Conservation (phyloP, 2,113 vertebrate genomes). For the Lamprologus tigripictilis region DNA sequence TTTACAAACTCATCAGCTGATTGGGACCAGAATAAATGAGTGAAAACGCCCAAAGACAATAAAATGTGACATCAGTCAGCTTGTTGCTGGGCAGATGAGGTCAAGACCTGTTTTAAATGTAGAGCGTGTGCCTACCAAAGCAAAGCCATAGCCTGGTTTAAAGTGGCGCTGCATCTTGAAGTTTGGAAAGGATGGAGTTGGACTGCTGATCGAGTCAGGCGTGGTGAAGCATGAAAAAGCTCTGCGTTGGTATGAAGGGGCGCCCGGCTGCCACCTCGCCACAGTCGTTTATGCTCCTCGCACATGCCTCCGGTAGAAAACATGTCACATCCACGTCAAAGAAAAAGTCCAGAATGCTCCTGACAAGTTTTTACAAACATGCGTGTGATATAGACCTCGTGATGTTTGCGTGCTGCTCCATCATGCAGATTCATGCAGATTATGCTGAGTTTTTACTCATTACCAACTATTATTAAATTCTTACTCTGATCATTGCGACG, state of each 20-base stretch:
- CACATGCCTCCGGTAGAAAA: not conserved
- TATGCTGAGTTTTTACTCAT: not conserved
- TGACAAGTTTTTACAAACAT: not conserved
- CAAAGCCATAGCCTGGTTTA: not conserved
- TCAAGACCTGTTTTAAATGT: not conserved
- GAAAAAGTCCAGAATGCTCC: not conserved
- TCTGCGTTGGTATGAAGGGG: not conserved
- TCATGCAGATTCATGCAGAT: not conserved
- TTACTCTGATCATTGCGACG: not conserved
- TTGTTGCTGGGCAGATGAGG: not conserved
- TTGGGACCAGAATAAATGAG: not conserved
- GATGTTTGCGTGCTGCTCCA: fast-evolving
- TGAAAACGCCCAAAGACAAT: not conserved
- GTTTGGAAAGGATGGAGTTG: not conserved
- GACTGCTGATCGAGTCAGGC: fast-evolving
- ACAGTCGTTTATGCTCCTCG: not conserved
- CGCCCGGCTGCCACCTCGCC: not conserved
- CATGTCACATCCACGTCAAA: not conserved
- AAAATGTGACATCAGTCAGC: not conserved
- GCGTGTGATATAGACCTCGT: not conserved
- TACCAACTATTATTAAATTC: not conserved
- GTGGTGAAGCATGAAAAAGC: not conserved
- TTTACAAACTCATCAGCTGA: not conserved
- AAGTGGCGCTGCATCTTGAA: not conserved
- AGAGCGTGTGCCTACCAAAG: not conserved